Evolutionary conservation across 2,888 invertebrate species (phyloP).

Genomic region (Cryptus armator): DNA sequence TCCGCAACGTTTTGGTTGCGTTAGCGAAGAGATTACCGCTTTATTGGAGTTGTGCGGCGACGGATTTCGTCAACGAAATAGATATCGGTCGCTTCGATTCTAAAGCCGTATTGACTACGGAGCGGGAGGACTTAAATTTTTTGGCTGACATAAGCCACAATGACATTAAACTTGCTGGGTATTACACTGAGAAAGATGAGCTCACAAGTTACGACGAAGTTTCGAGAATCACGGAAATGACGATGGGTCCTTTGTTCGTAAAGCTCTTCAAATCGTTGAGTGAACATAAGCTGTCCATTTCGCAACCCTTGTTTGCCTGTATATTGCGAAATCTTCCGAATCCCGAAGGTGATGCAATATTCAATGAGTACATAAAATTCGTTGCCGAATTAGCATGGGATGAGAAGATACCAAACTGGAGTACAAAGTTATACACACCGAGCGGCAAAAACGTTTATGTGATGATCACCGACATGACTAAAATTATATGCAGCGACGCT

Average conservation of each 20-base stretch:
- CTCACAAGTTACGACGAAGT: slow-evolving; percentile 38
- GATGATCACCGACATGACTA: slow-evolving; percentile 57
- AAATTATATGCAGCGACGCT: slow-evolving; percentile 45
- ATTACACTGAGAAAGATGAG: slow-evolving; percentile 19
- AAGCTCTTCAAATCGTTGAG: slow-evolving; percentile 59
- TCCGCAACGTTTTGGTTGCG: slow-evolving; percentile 60
- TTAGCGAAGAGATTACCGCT: slow-evolving; percentile 65
- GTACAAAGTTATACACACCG: background rate
- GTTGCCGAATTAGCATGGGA: slow-evolving; percentile 57
- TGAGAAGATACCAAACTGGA: slow-evolving; percentile 66
- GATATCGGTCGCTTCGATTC: slow-evolving; percentile 13
- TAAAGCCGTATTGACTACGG: background rate
- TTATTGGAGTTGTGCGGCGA: slow-evolving; percentile 63
- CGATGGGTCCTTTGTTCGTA: slow-evolving; percentile 69
- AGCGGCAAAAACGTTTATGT: slow-evolving; percentile 53
- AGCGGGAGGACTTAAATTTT: slow-evolving; percentile 51
- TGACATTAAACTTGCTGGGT: slow-evolving; percentile 13
- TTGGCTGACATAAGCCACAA: slow-evolving; percentile 50
- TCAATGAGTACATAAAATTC: slow-evolving; percentile 71
- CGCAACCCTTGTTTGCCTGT: slow-evolving; percentile 69
- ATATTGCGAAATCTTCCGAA: slow-evolving; percentile 70
- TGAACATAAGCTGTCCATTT: slow-evolving; percentile 13
- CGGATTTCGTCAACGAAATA: slow-evolving; percentile 55
- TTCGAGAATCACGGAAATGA: slow-evolving; percentile 51
- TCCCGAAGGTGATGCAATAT: slow-evolving; percentile 67